Evolutionary conservation across 2,888 invertebrate species (phyloP).

Genomic region (Troides oblongomaculatus): DNA sequence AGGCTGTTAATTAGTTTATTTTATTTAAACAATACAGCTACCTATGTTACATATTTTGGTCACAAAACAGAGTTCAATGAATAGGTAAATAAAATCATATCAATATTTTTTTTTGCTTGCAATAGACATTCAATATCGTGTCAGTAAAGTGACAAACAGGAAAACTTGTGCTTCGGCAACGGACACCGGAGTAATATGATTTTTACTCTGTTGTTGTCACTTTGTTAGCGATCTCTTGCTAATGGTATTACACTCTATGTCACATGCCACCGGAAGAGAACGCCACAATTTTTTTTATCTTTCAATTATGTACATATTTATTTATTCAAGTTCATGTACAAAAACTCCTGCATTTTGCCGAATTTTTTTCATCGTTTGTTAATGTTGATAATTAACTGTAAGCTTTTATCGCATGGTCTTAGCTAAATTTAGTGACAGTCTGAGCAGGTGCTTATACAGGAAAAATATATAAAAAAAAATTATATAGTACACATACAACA

Average conservation of each 20-base stretch:
- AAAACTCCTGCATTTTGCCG: too few species aligned
- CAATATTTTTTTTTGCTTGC: not conserved
- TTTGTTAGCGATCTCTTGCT: slow-evolving; percentile 34
- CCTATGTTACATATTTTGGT: too few species aligned
- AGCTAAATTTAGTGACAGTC: too few species aligned
- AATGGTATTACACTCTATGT: slow-evolving; percentile 28
- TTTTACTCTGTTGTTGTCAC: slow-evolving; percentile 30
- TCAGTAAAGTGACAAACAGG: slow-evolving; percentile 12
- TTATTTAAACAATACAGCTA: too few species aligned
- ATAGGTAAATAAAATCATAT: not conserved
- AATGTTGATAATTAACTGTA: too few species aligned
- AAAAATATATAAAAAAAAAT: too few species aligned
- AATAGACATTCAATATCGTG: not conserved
- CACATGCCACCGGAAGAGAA: slow-evolving; percentile 9
- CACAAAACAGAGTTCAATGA: not conserved
- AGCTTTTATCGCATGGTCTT: too few species aligned
- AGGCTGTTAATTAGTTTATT: too few species aligned
- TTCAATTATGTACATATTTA: not conserved
- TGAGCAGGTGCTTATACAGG: too few species aligned
- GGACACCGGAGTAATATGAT: slow-evolving; percentile 17
- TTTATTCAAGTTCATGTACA: too few species aligned
- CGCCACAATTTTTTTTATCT: slow-evolving; percentile 3
- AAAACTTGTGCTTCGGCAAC: slow-evolving; percentile 10
- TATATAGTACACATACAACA: too few species aligned
- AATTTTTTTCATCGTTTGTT: too few species aligned